Evolutionary conservation across 2,113 vertebrate species (phyloP), one percentile per base, ranked within the genome.

Genomic region (Illadopsis cleaveri): DNA sequence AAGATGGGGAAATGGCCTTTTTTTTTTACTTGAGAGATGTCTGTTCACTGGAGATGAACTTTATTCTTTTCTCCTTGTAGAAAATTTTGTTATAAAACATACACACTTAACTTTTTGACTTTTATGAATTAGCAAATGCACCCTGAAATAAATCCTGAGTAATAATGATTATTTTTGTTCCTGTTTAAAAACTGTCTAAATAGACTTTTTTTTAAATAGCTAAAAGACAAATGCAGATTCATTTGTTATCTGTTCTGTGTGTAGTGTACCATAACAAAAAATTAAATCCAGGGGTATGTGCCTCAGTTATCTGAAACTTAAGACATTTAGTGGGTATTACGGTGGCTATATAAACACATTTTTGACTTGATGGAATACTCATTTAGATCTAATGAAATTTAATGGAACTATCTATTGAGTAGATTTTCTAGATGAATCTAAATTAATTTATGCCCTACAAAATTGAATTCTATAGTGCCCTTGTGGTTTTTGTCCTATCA

Each of bases 41-140:
- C 30, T 50, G 7, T 35, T 78, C 4, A 4, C 24, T 27, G 22
- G 50, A 82, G 10, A 24, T 75, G 24, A 91, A 19, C 15, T 44
- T 24, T 2, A 5, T 65, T 73, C 7, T 87, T 24, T 68, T n/a
- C 10, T 45, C 13, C 19, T 38, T 58, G 44, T 51, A 60, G 16
- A 82, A 79, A 76, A 42, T 58, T 8, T 12, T 64, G 6, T n/a
- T 70, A 33, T 9, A 47, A 82, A 90, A 77, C 1, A 0, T 64
- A 47, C 0, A 4, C 11, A 4, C 7, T n/a, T 64, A 17, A 0
- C 16, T 64, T 8, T 61, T 57, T 23, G 15, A 58, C 21, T 50
- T 50, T 11, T 27, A 22, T 72, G 57, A 82, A 33, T 33, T 68
- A n/a, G 61, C 24, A 65, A 58, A 73, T 58, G 15, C 19, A 71